Evolutionary conservation across 2,888 invertebrate species (phyloP), one percentile per base, ranked within the genome.

Genomic region (Acronicta leporina): DNA sequence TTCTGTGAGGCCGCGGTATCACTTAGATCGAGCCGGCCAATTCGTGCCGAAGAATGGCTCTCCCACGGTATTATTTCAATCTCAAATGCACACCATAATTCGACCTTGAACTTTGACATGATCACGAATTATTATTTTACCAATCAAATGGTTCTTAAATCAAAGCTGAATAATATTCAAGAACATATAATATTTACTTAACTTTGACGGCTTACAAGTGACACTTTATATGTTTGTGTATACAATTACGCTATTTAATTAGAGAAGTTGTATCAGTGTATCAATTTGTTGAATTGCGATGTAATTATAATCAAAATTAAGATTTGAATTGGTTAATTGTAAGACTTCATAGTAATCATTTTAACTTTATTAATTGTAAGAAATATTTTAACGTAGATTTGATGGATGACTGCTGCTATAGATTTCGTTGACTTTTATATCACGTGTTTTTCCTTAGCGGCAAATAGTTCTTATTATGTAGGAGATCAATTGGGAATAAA

Each of bases 161-260:
- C 35, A 43, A 8, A 38, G n/a, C 38, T 4, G n/a, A 38, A 38
- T 38, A 25, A 16, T 46, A 38, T 42, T 4, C 53, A 54, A 68
- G 44, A 63, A 63, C 33, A 57, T 46, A 53, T 6, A 15, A 56
- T 64, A 35, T 55, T 65, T 49, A 60, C 27, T 49, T 14, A 35
- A 52, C 14, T 55, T 27, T 42, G 41, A 45, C 47, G 38, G n/a
- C 38, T 38, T 47, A 45, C 13, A 14, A 40, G 15, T 50, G 16
- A 38, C 33, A 35, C 5, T 7, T n/a, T 27, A 14, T 50, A 11
- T 15, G 43, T 41, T n/a, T 44, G 20, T 20, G 27, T 41, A 10
- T 33, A 2, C 11, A 44, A 44, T 47, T 42, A 38, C 45, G 35
- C 14, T 6, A n/a, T 40, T 25, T 25, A 44, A 44, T 42, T 6